Evolutionary conservation across 53 echinoderm and acorn worm genomes (phyloP), one percentile per base, ranked within the genome.

Genomic region (Arbacia lixula): DNA sequence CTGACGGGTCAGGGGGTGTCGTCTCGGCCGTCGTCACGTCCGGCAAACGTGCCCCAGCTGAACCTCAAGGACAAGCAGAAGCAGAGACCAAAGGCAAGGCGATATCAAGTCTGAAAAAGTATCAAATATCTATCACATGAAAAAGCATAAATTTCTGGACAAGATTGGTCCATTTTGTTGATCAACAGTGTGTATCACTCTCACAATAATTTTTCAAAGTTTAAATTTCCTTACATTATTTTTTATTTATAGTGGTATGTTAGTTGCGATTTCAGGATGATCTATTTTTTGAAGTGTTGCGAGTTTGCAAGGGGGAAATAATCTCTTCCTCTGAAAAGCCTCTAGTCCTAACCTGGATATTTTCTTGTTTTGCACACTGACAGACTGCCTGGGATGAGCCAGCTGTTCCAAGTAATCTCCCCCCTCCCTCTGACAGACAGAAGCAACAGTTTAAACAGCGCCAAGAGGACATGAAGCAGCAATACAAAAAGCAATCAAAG

Each of bases 341-440:
- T 61, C 20, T 61, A n/a, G 62, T n/a, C n/a, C n/a, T n/a, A n/a
- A n/a, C n/a, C n/a, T n/a, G n/a, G n/a, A n/a, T n/a, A n/a, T n/a
- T n/a, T 54, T 21, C 36, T 5, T 62, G 6, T 36, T 60, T 84
- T 79, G 12, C 24, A 9, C 63, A 33, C 19, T 41, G 74, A 42
- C 55, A 93, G 90, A 65, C 68, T 58, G 87, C 86, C 9, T 90
- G 85, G 90, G 72, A 76, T 81, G 85, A 93, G 17, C 90, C 90
- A 4, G 91, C 85, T 67, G 93, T 93, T 68, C 93, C 93, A 66
- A 86, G 82, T 25, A 93, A 93, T 60, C 41, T 93, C 37, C 90
- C 93, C 25, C 93, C 91, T 87, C 91, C 93, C 91, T 93, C 93
- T 85, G 90, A 87, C 12, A 85, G 90, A 36, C 91, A 93, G 24